phyloP scores from a whole-genome alignment of 1,140 invertebrate genomes.

The Rhynchophorus ferrugineus region DNA sequence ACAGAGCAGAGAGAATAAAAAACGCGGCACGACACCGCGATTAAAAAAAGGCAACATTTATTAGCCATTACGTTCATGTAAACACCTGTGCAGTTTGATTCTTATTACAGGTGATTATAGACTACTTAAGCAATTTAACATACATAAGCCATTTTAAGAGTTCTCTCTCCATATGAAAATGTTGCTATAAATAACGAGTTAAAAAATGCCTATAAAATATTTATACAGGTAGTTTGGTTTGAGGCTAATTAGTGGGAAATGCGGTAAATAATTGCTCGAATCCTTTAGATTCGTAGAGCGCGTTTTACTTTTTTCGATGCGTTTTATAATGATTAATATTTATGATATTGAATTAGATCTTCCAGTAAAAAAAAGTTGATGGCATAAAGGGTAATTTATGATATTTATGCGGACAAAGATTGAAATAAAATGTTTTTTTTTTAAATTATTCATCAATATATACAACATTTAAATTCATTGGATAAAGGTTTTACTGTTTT shows the following conservation, averaged over 20 bases:
- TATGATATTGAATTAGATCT: too few relatives aligned
- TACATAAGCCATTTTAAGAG: conserved; percentile 19
- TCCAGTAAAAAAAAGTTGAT: too few relatives aligned
- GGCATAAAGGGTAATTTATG: too few relatives aligned
- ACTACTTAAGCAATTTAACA: conserved; percentile 21
- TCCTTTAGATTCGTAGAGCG: conserved; percentile 1
- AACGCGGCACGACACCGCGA: conserved; percentile 1
- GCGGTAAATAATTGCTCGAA: conserved; percentile 17
- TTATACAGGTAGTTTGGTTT: conserved; percentile 20
- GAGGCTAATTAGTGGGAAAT: conserved; percentile 20
- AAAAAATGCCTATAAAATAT: conserved; percentile 22
- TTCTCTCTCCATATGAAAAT: conserved; percentile 9
- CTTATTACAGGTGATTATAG: conserved; percentile 21
- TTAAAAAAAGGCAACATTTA: conserved; percentile 6
- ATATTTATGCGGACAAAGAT: too few relatives aligned
- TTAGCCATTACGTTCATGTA: conserved; percentile 18
- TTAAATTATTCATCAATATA: too few relatives aligned
- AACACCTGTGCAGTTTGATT: conserved; percentile 18
- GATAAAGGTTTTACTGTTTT: too few relatives aligned
- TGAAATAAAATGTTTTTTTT: too few relatives aligned
- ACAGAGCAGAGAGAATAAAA: background rate
- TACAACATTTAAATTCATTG: too few relatives aligned
- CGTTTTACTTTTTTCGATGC: conserved; percentile 2
- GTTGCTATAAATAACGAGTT: conserved; percentile 16
- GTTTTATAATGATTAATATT: background rate